Conservation (phyloP, 2,797 vertebrate species). For the Neostethus bicornis region DNA sequence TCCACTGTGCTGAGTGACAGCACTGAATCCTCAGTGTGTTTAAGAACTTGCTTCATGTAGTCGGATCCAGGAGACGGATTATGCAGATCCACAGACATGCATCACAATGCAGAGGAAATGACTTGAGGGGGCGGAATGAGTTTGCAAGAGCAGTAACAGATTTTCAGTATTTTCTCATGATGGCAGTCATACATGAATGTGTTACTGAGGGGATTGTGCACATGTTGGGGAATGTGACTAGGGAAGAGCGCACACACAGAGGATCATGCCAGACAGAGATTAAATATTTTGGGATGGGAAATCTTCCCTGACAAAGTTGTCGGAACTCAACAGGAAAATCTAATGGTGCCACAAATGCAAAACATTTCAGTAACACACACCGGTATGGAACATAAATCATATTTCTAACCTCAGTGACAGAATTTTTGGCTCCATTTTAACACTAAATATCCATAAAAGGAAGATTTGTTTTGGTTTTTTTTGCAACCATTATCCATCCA, state of each 20-base stretch:
- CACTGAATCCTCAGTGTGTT: constrained; percentile 23
- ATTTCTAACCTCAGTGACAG: not conserved
- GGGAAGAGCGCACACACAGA: constrained; percentile 21
- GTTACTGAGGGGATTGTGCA: constrained; percentile 33
- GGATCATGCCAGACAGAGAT: constrained; percentile 45
- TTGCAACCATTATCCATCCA: not conserved
- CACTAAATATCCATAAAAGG: not conserved
- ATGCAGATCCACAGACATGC: constrained; percentile 46
- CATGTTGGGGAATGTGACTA: constrained; percentile 28
- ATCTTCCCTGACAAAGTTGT: constrained; percentile 30
- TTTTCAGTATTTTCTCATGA: constrained; percentile 11
- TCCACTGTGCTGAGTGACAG: constrained; percentile 26
- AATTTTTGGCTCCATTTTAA: not conserved
- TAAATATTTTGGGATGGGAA: constrained; percentile 33
- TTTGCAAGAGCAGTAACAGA: constrained; percentile 4
- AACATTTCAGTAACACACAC: constrained; percentile 11
- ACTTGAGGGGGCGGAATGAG: not conserved
- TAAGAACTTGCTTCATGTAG: constrained; percentile 17
- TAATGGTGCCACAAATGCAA: constrained; percentile 5
- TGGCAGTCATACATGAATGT: constrained; percentile 40
- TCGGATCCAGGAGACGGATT: constrained; percentile 31
- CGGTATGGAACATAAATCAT: not conserved
- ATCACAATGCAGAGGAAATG: constrained; percentile 18
- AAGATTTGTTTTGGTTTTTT: too few species aligned
- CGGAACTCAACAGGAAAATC: constrained; percentile 13